Conservation (phyloP, 2,113 vertebrate species). For the Porphyrio hochstetteri region DNA sequence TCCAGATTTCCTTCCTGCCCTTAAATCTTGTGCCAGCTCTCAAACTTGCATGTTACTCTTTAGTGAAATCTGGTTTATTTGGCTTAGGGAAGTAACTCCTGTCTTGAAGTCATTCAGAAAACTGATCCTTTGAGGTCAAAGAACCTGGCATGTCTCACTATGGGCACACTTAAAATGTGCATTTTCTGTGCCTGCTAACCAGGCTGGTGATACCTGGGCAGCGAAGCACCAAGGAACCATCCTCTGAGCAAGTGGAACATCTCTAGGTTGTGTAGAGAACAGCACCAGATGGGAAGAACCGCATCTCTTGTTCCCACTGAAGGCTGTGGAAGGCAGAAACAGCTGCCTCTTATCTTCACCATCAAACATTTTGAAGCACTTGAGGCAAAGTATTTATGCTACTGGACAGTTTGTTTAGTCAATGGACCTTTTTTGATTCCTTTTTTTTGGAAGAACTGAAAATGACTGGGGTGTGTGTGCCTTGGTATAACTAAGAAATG, state of each 20-base stretch:
- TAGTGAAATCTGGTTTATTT: neutral
- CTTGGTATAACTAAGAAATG: slow-evolving; percentile 9
- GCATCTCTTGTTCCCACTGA: neutral
- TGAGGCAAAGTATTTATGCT: slow-evolving; percentile 45
- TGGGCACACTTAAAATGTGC: neutral
- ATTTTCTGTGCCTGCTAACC: neutral
- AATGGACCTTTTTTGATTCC: neutral
- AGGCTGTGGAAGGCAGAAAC: neutral
- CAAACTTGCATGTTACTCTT: neutral
- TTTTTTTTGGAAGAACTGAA: neutral
- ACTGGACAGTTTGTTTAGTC: slow-evolving; percentile 60
- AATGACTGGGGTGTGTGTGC: neutral
- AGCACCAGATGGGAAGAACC: neutral
- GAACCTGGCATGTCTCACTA: neutral
- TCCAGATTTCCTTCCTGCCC: neutral
- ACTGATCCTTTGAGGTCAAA: neutral
- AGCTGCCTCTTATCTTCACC: slow-evolving; percentile 53
- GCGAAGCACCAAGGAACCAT: neutral
- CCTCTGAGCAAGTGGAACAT: neutral
- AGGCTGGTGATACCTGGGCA: neutral
- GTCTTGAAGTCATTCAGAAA: neutral
- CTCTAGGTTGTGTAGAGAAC: neutral
- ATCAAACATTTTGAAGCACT: slow-evolving; percentile 28
- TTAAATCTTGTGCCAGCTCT: neutral
- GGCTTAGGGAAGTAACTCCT: neutral